Base-by-base conservation (phyloP, 2,888 invertebrate species). In the Spodoptera picta region DNA sequence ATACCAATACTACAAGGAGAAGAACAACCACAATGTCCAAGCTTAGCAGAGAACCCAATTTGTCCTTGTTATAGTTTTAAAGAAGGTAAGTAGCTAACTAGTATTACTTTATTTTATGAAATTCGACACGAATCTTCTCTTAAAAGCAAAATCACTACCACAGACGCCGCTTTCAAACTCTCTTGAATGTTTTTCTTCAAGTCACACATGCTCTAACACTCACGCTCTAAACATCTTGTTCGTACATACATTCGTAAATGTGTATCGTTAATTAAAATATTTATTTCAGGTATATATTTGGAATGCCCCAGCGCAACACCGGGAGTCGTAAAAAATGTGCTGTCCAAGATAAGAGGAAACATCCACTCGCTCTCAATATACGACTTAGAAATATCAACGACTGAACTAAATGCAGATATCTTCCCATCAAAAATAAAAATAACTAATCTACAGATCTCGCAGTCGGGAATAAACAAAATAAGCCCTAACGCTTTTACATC, bases 61-160 rank as follows among this genome's bases (percentile, higher is more conserved):
- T 98, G 98, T 90, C 98, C 98, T 6, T 98, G 98, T 92, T 98
- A 98, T 95, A 97, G 97, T 90, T 98, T 98, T 91, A 98, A 98
- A 92, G 98, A 98, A 94, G 98, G 96, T 96, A 90, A 87, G 77
- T 71, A 12, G 45, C 46, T n/a, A 27, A 19, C 2, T 19, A 19
- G 19, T 19, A 19, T 19, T 19, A 19, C 19, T 19, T 19, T 19
- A 2, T 19, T 19, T 19, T 19, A 1, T 19, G 19, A 19, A 19
- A 19, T 27, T 27, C 3, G 5, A 27, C 0, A 27, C 0, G 5
- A 27, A 27, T 27, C 27, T 27, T 27, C 27, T 27, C 4, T 27
- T 0, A 27, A 27, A 27, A 27, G 27, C 3, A 27, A 27, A 27
- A 27, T 5, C 3, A 27, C 27, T 27, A 27, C 27, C 0, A 3